Evolutionary conservation across 2,113 vertebrate genomes (phyloP).

Genomic region (Puffinus mauretanicus): DNA sequence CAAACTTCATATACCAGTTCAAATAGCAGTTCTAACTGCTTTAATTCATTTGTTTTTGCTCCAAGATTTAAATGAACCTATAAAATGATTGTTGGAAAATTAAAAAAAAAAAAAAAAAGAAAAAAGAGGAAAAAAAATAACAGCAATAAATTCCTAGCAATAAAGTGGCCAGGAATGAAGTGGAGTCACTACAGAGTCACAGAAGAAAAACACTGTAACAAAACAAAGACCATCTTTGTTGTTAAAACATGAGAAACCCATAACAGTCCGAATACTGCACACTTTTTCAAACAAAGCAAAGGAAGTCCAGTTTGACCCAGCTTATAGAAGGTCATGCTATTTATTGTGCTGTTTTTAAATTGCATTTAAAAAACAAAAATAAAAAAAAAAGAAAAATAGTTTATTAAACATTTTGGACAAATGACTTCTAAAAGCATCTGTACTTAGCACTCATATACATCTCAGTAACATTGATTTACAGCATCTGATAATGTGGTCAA

Average conservation of each 20-base stretch:
- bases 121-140: background rate
- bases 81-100: background rate
- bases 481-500: background rate
- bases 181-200: background rate
- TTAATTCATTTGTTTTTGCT: background rate
- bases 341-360: background rate
- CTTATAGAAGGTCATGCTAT: background rate
- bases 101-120: background rate
- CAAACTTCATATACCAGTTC: background rate
- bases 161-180: background rate
- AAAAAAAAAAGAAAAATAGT: background rate
- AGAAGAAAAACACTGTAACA: background rate
- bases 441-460: background rate
- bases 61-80: background rate
- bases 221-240: background rate
- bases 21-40: background rate
- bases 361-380: background rate
- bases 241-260: background rate
- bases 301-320: background rate
- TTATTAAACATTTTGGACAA: background rate
- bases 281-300: background rate
- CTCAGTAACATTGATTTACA: background rate
- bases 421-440: background rate
- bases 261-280: background rate
- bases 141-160: background rate